phyloP scores from a whole-genome alignment of 2,888 invertebrate species.

The Pycnomerus fuliginosus region DNA sequence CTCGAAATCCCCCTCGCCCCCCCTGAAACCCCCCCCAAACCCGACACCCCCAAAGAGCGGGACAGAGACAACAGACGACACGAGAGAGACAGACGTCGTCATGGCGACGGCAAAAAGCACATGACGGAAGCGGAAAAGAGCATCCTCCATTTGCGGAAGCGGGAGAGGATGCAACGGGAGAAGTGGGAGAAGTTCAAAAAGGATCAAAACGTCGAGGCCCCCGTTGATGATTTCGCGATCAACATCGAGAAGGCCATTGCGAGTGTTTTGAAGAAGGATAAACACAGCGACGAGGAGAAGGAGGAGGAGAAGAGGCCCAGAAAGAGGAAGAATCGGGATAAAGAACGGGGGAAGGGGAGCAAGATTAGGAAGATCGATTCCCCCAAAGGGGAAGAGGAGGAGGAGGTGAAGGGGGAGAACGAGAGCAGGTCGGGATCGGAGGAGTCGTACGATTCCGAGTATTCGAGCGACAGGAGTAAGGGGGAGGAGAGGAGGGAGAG shows the following conservation, averaged over 20 bases:
- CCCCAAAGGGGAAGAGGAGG: slow-evolving; percentile 42
- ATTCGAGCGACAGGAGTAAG: slow-evolving; percentile 50
- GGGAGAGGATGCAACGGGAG: slow-evolving; percentile 48
- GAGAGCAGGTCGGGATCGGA: slow-evolving; percentile 36
- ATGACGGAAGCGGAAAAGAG: slow-evolving; percentile 53
- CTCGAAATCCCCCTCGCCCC: slow-evolving; percentile 1
- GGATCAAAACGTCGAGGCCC: slow-evolving; percentile 36
- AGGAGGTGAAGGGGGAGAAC: neutral
- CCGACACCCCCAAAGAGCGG: slow-evolving; percentile 2
- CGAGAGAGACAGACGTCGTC: slow-evolving; percentile 3
- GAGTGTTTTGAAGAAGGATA: slow-evolving; percentile 68
- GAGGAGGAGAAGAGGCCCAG: slow-evolving; percentile 57
- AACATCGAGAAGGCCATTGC: slow-evolving; percentile 78
- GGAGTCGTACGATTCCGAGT: slow-evolving; percentile 60
- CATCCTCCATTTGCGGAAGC: slow-evolving; percentile 48
- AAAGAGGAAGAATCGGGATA: slow-evolving; percentile 60
- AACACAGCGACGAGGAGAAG: slow-evolving; percentile 49
- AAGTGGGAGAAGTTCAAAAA: slow-evolving; percentile 48
- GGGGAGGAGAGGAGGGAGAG: slow-evolving; percentile 21
- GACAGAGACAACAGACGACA: slow-evolving; percentile 5
- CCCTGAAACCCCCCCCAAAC: slow-evolving; percentile 9
- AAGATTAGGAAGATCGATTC: too few relatives aligned
- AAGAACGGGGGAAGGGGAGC: slow-evolving; percentile 57
- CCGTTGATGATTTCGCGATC: slow-evolving; percentile 69
- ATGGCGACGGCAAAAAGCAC: slow-evolving; percentile 33